These are phyloP conservation scores for Diachasma alloeum DNA, from an alignment of 1,140 invertebrate species.

Conservation along the genomic window DNA sequence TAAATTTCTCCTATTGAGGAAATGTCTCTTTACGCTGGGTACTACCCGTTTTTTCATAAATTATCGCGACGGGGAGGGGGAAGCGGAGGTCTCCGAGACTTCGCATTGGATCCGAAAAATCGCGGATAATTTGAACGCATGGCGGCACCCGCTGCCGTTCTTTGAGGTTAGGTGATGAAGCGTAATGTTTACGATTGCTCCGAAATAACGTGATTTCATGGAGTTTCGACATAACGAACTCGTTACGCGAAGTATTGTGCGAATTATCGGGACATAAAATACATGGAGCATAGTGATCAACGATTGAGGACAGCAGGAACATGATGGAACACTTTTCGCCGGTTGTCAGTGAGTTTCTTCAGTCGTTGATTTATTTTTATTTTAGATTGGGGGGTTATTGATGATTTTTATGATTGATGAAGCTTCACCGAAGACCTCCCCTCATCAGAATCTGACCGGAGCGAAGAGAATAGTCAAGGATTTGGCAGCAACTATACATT, in stretches of 20 bases:
- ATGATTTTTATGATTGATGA: conserved; percentile 4
- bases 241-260: not conserved
- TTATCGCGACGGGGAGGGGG: not conserved
- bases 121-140: not conserved
- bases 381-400: not conserved
- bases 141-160: not conserved
- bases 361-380: not conserved
- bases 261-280: not conserved
- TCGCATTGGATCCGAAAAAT: not conserved
- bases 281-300: not conserved
- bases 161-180: not conserved
- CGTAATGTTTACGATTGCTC: not conserved
- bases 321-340: conserved; percentile 22
- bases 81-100: not conserved
- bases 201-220: not conserved
- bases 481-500: conserved; percentile 47
- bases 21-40: not conserved
- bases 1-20: not conserved
- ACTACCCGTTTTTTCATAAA: not conserved
- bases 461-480: conserved; percentile 46
- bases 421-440: conserved; percentile 38
- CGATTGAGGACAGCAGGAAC: not conserved
- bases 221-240: not conserved
- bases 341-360: conserved; percentile 30
- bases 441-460: conserved; percentile 53